Evolutionary conservation across 1,140 invertebrate species (phyloP), one percentile per base, ranked within the genome.

Genomic region (Maconellicoccus hirsutus): DNA sequence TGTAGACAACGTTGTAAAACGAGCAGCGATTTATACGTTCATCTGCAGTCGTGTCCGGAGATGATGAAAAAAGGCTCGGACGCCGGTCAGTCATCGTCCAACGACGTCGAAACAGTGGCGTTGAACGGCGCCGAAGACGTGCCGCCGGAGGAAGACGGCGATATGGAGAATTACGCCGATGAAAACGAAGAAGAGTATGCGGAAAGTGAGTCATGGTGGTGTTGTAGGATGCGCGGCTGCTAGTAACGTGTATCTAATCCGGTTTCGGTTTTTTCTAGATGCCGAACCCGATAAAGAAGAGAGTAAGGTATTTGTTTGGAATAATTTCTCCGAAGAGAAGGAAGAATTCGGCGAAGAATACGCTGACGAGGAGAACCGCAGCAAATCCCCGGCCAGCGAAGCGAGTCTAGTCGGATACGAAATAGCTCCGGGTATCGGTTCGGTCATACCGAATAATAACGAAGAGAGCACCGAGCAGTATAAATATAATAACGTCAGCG

Each of bases 1-100:
- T 94, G 91, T 77, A 84, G 90, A 71, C 89, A 90, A 76, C 83
- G 89, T 73, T 93, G 91, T 77, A 93, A 93, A 79, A 89, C 87
- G 16, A 89, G 88, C 66, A 82, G 84, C 1, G 90, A 92, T 80
- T 82, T 93, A 12, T 81, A 86, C 70, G 79, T 84, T 71, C 91
- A 94, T 77, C 80, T 91, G 76, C 84, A 86, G 78, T 84, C 83
- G 19, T 93, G 90, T 77, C 76, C 80, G 21, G 81, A 81, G 76
- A 81, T 80, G 72, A 82, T 78, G 73, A 82, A 81, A 75, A 76
- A 72, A 74, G 33, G 63, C 4, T 14, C 69, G 4, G 61, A 61
- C 3, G 42, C 42, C n/a, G 42, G 42, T 52, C 10, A 14, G 3
- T 2, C 10, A 16, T 14, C 14, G 21, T 72, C 33, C 33, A 52